These are phyloP conservation scores for Girardinus metallicus DNA, from an alignment of 2,797 vertebrate species.

Conservation along the genomic window DNA sequence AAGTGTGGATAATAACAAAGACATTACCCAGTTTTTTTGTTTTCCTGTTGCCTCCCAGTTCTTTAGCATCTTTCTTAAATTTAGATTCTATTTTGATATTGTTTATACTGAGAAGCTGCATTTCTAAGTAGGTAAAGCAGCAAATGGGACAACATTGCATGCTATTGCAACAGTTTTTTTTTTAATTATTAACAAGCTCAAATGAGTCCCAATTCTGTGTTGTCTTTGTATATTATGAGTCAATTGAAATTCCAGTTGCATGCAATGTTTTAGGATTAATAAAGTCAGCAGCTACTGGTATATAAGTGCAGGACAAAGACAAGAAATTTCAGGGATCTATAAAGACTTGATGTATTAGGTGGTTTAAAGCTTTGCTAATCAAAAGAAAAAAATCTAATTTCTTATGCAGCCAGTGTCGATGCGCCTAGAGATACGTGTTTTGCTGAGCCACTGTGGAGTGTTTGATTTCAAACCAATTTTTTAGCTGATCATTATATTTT, in stretches of 20 bases:
- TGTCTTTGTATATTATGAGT: conserved; percentile 44
- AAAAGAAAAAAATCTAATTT: conserved; percentile 54
- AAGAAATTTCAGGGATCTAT: conserved; percentile 46
- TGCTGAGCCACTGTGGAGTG: conserved; percentile 73
- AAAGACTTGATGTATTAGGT: conserved; percentile 57
- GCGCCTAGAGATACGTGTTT: conserved; percentile 76
- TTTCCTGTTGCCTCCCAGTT: conserved; percentile 33
- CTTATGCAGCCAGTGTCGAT: conserved; percentile 71
- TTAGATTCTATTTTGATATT: conserved; percentile 47
- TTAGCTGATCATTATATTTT: conserved; percentile 81
- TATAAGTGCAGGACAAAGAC: conserved; percentile 60
- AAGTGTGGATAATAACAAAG: conserved; percentile 52
- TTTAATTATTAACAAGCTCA: conserved; percentile 58
- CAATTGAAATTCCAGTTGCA: conserved; percentile 58
- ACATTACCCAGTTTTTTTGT: conserved; percentile 39
- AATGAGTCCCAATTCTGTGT: conserved; percentile 44
- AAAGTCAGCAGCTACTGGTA: conserved; percentile 50
- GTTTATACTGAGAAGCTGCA: conserved; percentile 41
- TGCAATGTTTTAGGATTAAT: conserved; percentile 68
- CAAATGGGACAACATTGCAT: conserved; percentile 54
- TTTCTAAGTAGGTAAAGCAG: conserved; percentile 48
- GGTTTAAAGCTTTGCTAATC: conserved; percentile 62
- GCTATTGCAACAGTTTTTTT: conserved; percentile 56
- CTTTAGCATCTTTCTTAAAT: conserved; percentile 17
- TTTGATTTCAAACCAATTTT: conserved; percentile 79